Evolutionary conservation across 2,797 vertebrate genomes (phyloP), one percentile per base, ranked within the genome.

Genomic region (Peromyscus nudipes): DNA sequence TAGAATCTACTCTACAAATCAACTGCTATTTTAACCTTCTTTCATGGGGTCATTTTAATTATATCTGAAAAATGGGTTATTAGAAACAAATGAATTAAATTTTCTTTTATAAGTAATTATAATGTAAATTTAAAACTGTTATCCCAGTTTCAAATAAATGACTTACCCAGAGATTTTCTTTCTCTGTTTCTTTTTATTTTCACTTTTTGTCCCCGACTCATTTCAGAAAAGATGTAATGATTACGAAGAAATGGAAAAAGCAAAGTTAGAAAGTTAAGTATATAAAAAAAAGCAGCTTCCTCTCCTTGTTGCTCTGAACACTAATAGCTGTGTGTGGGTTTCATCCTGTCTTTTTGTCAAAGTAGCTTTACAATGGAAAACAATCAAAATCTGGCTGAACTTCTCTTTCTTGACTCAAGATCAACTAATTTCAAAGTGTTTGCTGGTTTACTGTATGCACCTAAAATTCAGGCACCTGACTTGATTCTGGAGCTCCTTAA

Each of bases 31-130:
- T 98, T 98, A 98, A 98, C 97, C 97, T 97, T 83, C 49, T 92
- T 98, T 89, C 79, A 3, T 97, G 71, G 97, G 98, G 98, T 98
- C 67, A 98, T 98, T 98, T 99, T 98, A 98, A 98, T 99, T 98
- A 98, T 97, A 96, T 98, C 92, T 98, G 97, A 97, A 95, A 98
- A 98, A 97, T 98, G 97, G 98, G 85, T 97, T 98, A 95, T 52
- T 16, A 97, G 87, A 98, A 96, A 65, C 40, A 98, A 98, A 97
- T 97, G 91, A 98, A 98, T 98, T 97, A 73, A 92, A 92, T 97
- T 98, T 96, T 91, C 92, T 96, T 98, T 96, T 52, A 92, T 96
- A 97, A 97, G 96, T 97, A 98, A 98, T 98, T 98, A 97, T 25
- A 98, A 98, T 98, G 98, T 76, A 98, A 98, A 98, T 98, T 97